Evolutionary conservation across 2,797 vertebrate genomes (phyloP).

Genomic region (Morus bassanus): DNA sequence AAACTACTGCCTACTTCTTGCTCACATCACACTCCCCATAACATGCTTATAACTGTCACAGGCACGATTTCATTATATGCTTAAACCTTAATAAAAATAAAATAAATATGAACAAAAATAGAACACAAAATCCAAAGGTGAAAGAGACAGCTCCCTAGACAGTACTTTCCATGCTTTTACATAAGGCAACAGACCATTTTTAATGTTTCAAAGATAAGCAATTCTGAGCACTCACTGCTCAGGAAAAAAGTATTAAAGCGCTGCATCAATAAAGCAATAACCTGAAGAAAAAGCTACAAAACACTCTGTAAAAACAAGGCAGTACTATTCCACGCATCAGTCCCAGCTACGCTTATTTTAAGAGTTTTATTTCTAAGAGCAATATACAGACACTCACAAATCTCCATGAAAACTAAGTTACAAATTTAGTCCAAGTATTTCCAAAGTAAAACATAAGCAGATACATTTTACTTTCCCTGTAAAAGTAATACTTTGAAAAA

Average conservation of each 20-base stretch:
- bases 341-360: background rate
- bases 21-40: background rate
- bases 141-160: conserved; percentile 4
- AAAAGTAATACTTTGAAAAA: background rate
- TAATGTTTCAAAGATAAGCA: conserved; percentile 12
- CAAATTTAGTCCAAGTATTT: conserved; percentile 38
- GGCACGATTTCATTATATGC: background rate
- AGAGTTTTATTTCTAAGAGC: conserved; percentile 39
- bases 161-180: background rate
- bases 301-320: conserved; percentile 30
- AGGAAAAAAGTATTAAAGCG: conserved; percentile 4
- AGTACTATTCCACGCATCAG: conserved; percentile 36
- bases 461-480: background rate
- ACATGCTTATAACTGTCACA: background rate
- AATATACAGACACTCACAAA: conserved; percentile 14
- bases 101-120: background rate
- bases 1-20: background rate
- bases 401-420: conserved; percentile 32
- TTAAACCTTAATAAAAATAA: background rate
- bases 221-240: background rate
- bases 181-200: conserved; percentile 15
- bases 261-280: background rate
- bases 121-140: conserved; percentile 27
- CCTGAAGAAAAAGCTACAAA: conserved; percentile 36
- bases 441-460: conserved; percentile 2